Base-by-base conservation (phyloP, 1,140 invertebrate species). In the Drosophila insularis region DNA sequence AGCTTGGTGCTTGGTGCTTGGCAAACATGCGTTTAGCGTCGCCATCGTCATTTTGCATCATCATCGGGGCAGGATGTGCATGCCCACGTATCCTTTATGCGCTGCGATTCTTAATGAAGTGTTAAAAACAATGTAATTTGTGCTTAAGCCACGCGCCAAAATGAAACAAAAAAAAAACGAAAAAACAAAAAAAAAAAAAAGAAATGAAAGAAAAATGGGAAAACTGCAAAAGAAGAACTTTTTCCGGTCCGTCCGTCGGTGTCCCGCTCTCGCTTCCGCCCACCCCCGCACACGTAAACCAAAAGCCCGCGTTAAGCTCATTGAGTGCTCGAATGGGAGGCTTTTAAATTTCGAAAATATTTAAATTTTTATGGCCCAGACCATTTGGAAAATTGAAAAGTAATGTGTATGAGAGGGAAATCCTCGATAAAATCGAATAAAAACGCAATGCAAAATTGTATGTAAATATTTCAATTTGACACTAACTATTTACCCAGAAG, bases 91-190 rank as follows among this genome's bases (percentile, higher is more conserved):
- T 81, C 81, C 81, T 87, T 86, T 65, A 62, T 69, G 69, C 78
- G 66, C 59, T 70, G 58, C 66, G 21, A 31, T 86, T 87, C 84
- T 89, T 87, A 87, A 87, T 87, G 79, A 87, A 87, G 84, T 87
- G 82, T 82, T 87, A 79, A 80, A 87, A 87, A 89, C 82, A 87
- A 89, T 89, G 82, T 87, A 82, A 87, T 87, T 87, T 87, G 67
- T 72, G 86, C 76, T 87, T 89, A 82, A 82, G 71, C 76, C 63
- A 7, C 2, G 17, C 7, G 4, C 43, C 43, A 50, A 50, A 50
- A 50, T 50, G n/a, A 50, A 50, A 63, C 50, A 23, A 73, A 60
- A 81, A 64, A 78, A 77, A 68, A 74, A 31, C 27, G 2, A 4
- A 80, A 65, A 67, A 56, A 1, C 4, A 43, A 19, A 19, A 46